phyloP scores from a whole-genome alignment of 2,797 vertebrate species.

The Galago senegalensis region DNA sequence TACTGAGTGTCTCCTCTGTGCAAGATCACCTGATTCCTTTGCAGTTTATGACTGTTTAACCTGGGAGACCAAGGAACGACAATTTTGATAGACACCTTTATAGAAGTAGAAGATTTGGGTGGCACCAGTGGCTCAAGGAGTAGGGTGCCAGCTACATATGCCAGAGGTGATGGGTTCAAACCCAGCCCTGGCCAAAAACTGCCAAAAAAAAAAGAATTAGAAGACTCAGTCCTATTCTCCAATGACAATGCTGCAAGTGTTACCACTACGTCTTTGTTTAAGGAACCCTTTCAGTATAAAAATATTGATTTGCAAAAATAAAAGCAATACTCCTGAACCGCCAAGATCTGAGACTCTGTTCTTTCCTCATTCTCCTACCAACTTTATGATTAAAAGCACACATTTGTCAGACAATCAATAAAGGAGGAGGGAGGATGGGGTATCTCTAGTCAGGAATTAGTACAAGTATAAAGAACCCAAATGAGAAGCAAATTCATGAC shows the following conservation, averaged over 20 bases:
- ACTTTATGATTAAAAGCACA: constrained; percentile 26
- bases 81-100: not conserved
- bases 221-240: not conserved
- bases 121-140: too few species aligned
- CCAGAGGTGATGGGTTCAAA: too few species aligned
- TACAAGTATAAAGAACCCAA: constrained; percentile 1
- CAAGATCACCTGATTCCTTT: not conserved
- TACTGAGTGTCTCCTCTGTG: not conserved
- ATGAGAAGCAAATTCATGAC: not conserved
- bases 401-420: not conserved
- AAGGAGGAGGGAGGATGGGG: not conserved
- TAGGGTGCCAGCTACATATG: too few species aligned
- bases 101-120: not conserved
- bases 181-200: too few species aligned
- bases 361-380: not conserved
- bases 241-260: not conserved
- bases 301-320: not conserved
- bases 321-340: constrained; percentile 10
- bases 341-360: not conserved
- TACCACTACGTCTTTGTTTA: not conserved
- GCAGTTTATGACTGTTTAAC: not conserved
- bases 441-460: not conserved
- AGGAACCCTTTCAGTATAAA: not conserved
- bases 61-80: not conserved
- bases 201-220: not conserved